Evolutionary conservation across 2,888 invertebrate species (phyloP).

Genomic region (Scaptodrosophila latifasciaeformis): DNA sequence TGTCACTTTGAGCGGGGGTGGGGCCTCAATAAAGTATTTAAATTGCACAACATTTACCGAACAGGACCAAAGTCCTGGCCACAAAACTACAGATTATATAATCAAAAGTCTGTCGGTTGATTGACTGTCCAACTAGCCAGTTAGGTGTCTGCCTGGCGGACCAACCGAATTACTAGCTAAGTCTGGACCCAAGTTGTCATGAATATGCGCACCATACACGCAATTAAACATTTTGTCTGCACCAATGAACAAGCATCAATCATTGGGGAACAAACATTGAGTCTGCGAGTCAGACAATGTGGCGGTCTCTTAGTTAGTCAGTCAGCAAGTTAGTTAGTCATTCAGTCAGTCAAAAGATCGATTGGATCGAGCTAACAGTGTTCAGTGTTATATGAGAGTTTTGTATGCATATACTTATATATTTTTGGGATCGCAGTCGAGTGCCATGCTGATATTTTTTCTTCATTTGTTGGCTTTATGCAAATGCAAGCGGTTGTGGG

Average conservation of each 20-base stretch:
- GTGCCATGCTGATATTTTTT: no score
- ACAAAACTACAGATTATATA: constrained; percentile 44
- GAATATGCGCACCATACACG: constrained; percentile 46
- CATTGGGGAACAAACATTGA: constrained; percentile 23
- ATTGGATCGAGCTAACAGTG: constrained; percentile 18
- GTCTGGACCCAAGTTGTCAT: constrained; percentile 33
- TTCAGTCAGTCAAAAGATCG: constrained; percentile 18
- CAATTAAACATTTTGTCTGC: constrained; percentile 65
- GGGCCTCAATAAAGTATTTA: constrained; percentile 42
- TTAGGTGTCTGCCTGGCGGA: no score
- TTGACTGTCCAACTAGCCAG: no score
- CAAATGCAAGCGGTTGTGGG: constrained; percentile 25
- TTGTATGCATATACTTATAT: no score
- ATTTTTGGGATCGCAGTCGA: constrained; percentile 2
- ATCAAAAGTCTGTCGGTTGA: constrained; percentile 26
- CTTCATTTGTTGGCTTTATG: constrained; percentile 23
- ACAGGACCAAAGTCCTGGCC: constrained; percentile 61
- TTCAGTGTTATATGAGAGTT: constrained; percentile 32
- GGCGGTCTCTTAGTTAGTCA: no score
- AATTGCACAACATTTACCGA: constrained; percentile 62
- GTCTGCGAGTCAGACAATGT: no score
- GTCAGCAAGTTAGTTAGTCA: constrained; percentile 14
- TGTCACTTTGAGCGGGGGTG: constrained; percentile 41
- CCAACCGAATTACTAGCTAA: background rate
- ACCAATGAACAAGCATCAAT: constrained; percentile 57